These are phyloP conservation scores for Brachypodius melanocephalos DNA, from an alignment of 2,113 vertebrate genomes.

Conservation along the genomic window DNA sequence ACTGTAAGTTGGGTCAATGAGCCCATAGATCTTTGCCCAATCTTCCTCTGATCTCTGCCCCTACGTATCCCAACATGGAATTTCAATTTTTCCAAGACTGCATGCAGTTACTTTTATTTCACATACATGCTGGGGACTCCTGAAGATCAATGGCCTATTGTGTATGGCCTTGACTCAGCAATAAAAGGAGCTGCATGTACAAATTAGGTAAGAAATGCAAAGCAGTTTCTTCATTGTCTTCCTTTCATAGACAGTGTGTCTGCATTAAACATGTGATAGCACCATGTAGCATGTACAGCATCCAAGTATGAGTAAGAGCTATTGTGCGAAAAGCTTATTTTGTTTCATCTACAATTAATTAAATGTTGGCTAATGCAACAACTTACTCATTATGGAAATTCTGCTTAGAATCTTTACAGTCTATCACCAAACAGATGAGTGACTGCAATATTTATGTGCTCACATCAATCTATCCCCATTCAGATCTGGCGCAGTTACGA, in stretches of 20 bases:
- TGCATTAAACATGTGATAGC: neutral
- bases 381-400: neutral
- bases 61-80: neutral
- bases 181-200: neutral
- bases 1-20: neutral
- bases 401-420: neutral
- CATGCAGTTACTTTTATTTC: neutral
- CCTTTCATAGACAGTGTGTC: neutral
- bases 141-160: neutral
- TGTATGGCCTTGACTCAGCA: neutral
- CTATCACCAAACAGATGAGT: neutral
- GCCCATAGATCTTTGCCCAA: neutral
- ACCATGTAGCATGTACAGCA: neutral
- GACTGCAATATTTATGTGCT: neutral
- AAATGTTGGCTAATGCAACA: neutral
- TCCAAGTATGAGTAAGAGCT: neutral
- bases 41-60: neutral
- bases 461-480: neutral
- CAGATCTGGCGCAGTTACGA: conserved; percentile 97
- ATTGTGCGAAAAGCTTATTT: conserved; percentile 2
- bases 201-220: neutral
- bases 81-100: neutral
- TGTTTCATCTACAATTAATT: neutral
- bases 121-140: neutral
- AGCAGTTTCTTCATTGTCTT: neutral